Evolutionary conservation across 2,797 vertebrate genomes (phyloP).

Genomic region (Lateolabrax maculatus): DNA sequence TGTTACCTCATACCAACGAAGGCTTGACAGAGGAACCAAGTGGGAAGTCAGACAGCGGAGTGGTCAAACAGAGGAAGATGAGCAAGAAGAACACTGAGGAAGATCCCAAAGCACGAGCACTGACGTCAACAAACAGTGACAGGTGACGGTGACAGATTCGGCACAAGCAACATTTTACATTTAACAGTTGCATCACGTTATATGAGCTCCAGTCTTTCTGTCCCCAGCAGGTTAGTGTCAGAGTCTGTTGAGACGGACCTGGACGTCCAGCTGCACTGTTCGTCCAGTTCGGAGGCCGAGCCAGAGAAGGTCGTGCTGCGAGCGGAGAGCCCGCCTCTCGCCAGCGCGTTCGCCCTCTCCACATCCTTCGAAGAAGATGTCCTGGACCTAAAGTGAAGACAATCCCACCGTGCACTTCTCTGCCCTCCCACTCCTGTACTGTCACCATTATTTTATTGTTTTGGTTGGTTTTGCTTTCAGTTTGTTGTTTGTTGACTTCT

Average conservation of each 20-base stretch:
- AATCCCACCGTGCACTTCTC: constrained; percentile 80
- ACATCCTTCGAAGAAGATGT: constrained; percentile 93
- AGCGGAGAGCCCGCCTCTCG: constrained; percentile 86
- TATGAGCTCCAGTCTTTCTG: constrained; percentile 17
- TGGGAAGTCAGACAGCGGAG: constrained; percentile 87
- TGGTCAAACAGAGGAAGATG: constrained; percentile 88
- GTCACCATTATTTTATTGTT: constrained; percentile 57
- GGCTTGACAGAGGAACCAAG: constrained; percentile 92
- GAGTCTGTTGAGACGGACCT: constrained; percentile 87
- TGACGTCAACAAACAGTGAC: constrained; percentile 92
- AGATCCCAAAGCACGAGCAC: constrained; percentile 85
- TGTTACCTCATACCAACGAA: constrained; percentile 57
- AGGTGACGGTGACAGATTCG: constrained; percentile 82
- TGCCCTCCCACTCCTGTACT: constrained; percentile 52
- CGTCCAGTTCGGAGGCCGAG: constrained; percentile 87
- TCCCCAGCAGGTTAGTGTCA: constrained; percentile 85
- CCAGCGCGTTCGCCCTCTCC: constrained; percentile 86
- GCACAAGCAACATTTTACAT: neutral
- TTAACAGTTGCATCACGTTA: neutral
- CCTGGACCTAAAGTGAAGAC: constrained; percentile 96
- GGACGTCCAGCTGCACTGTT: constrained; percentile 85
- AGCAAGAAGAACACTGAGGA: constrained; percentile 88
- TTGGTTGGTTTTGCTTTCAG: constrained; percentile 52
- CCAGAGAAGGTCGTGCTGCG: constrained; percentile 81
- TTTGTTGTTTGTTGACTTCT: constrained; percentile 42